Evolutionary conservation across 2,797 vertebrate species (phyloP).

Genomic region (Melanotaenia trifasciata): DNA sequence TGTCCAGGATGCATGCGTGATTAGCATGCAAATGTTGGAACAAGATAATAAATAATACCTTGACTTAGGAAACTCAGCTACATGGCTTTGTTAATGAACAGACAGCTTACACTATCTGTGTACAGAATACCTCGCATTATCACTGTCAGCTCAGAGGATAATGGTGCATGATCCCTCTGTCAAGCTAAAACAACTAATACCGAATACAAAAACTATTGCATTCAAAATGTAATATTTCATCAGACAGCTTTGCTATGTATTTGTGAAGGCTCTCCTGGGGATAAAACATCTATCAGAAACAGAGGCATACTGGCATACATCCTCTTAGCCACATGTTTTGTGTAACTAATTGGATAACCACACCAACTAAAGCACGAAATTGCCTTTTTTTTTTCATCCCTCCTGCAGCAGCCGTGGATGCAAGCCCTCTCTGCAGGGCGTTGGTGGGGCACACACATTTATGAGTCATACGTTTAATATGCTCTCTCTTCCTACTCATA

Average conservation of each 20-base stretch:
- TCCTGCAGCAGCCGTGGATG: constrained; percentile 76
- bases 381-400: constrained; percentile 71
- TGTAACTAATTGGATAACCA: constrained; percentile 85
- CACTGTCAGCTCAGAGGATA: constrained; percentile 66
- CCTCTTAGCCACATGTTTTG: constrained; percentile 78
- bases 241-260: constrained; percentile 72
- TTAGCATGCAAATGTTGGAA: constrained; percentile 34
- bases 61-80: constrained; percentile 44
- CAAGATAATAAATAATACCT: constrained; percentile 51
- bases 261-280: constrained; percentile 59
- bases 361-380: constrained; percentile 83
- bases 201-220: constrained; percentile 72
- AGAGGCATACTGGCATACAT: constrained; percentile 76
- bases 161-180: constrained; percentile 56
- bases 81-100: constrained; percentile 62
- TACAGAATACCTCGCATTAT: constrained; percentile 63
- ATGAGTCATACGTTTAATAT: constrained; percentile 84
- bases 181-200: constrained; percentile 58
- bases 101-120: constrained; percentile 45
- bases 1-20: constrained; percentile 37
- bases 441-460: constrained; percentile 80
- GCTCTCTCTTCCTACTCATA: constrained; percentile 80
- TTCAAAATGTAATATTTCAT: constrained; percentile 75
- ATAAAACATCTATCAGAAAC: constrained; percentile 74
- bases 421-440: constrained; percentile 77